Base-by-base conservation (phyloP, 2,797 vertebrate species). In the Gallinago nigripennis region DNA sequence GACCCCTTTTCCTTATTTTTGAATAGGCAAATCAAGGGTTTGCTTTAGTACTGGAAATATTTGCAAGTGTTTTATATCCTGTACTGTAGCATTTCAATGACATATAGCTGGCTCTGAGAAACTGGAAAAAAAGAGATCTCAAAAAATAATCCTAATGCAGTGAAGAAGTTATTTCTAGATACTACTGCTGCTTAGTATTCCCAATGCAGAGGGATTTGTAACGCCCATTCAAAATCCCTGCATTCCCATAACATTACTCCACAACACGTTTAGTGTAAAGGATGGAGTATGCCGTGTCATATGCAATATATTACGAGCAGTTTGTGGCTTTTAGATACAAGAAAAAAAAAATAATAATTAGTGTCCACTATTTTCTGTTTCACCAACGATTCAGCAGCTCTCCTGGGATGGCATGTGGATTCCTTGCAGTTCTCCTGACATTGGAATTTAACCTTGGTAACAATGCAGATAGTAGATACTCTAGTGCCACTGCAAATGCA, bases 371-470 rank as follows among this genome's bases (percentile, higher is more conserved):
- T 43, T 92, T 60, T 57, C 64, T 76, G 3, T 83, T 80, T 37
- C 58, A 28, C 53, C 64, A 86, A 68, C 83, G 46, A 65, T 82
- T 69, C 82, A 56, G 82, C 87, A 92, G 43, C 43, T 79, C 89
- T 70, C 80, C 68, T 58, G 63, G 65, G 70, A 86, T 48, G 12
- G 33, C 37, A 35, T 27, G 27, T 20, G 24, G 69, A 43, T 89
- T 72, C 84, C 41, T 28, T 63, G 56, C 93, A 91, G 75, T 64
- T 93, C 57, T 69, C 25, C 46, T 94, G 92, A 82, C 91, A 28
- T 25, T 78, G 75, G 61, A 56, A 19, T 53, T 58, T 92, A 75
- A 90, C 90, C 66, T 94, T 93, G 64, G 60, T 76, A 48, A 30
- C 69, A 54, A 1, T 54, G 50, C 81, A 87, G 91, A 27, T 56